Evolutionary conservation across 1,140 invertebrate genomes (phyloP), one percentile per base, ranked within the genome.

Genomic region (Drosophila pallidifrons): DNA sequence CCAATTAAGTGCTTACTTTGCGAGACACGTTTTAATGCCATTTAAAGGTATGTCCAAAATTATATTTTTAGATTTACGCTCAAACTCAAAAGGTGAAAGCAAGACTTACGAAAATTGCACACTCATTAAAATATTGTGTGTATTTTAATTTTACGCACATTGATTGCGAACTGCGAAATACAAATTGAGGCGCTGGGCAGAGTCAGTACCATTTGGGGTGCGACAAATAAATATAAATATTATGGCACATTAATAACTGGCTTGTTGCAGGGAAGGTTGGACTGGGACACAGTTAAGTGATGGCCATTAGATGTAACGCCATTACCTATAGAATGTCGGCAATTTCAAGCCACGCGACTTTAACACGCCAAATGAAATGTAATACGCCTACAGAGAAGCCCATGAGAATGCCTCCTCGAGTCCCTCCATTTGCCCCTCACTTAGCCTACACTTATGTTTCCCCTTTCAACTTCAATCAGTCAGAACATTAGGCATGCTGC

Each of bases 291-390:
- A 8, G n/a, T 59, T 68, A 64, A 74, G 55, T 60, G 71, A 51
- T 45, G 65, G 47, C 55, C 47, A 60, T 74, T 68, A 74, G 43
- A 77, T 70, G 73, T 66, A 77, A 85, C 68, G 72, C 81, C 77
- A 83, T 83, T 83, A 80, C 30, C 15, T 55, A 8, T 55, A 55
- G 75, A 85, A 75, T 85, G 82, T 78, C 67, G 78, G 75, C 65
- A 82, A 87, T 87, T 82, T 87, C 70, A 35, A 68, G 82, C 71
- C 67, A 69, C 79, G 79, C 75, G 41, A 78, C 66, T 82, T 82
- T 78, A 79, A 82, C 82, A 81, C 74, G 74, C 77, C 82, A 75
- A 83, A 74, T 78, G 78, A 85, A 83, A 81, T 79, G 78, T 77
- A 75, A 71, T 68, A 77, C 81, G 81, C 81, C 81, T 64, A 59